Evolutionary conservation across 2,113 vertebrate genomes (phyloP).

Genomic region (Dicerorhinus sumatrensis): DNA sequence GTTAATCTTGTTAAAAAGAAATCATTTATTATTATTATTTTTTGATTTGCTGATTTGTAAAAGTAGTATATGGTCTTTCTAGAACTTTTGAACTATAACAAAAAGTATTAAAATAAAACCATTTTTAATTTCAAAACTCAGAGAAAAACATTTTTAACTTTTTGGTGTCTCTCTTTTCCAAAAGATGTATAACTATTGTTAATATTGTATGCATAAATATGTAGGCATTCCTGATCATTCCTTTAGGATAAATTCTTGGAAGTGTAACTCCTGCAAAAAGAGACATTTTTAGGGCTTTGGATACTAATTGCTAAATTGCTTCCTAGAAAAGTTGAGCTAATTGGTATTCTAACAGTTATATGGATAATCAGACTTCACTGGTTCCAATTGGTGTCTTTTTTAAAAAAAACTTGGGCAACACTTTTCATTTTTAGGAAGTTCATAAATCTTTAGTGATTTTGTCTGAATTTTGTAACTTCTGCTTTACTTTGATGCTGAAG

Average conservation of each 20-base stretch:
- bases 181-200: not conserved
- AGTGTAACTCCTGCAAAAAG: not conserved
- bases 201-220: not conserved
- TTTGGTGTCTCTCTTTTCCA: not conserved
- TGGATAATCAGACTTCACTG: not conserved
- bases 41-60: not conserved
- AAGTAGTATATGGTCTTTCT: not conserved
- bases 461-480: not conserved
- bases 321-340: not conserved
- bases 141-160: not conserved
- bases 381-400: not conserved
- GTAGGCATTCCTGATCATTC: not conserved
- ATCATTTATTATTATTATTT: not conserved
- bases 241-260: constrained; percentile 20
- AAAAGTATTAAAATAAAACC: not conserved
- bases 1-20: not conserved
- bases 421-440: not conserved
- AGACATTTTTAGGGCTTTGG: not conserved
- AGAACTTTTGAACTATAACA: constrained; percentile 14
- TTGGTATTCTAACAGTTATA: not conserved
- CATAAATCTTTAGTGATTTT: not conserved
- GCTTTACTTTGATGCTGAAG: not conserved
- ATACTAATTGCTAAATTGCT: not conserved
- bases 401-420: not conserved
- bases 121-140: constrained; percentile 30